Conservation (phyloP, 2,888 invertebrate species). For the Cryptocheilus praepositus region DNA sequence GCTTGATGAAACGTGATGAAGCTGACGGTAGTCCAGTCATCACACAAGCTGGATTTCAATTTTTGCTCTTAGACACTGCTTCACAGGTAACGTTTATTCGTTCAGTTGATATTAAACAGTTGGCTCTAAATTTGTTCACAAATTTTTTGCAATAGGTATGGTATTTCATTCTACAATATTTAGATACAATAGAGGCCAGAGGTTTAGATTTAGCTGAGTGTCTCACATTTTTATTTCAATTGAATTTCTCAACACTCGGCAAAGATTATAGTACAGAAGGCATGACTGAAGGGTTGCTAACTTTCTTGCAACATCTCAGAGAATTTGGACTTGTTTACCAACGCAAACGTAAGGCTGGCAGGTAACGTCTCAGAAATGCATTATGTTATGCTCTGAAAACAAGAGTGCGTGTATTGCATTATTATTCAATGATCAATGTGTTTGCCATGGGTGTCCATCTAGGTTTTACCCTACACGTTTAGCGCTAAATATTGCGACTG, state of each 20-base stretch:
- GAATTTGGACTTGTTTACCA: constrained; percentile 99
- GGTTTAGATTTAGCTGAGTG: constrained; percentile 93
- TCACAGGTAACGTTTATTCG: constrained; percentile 82
- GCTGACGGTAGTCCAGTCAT: constrained; percentile 90
- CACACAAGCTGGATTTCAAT: constrained; percentile 97
- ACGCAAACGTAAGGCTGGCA: constrained; percentile 80
- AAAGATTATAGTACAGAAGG: constrained; percentile 98
- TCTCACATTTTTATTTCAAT: constrained; percentile 95
- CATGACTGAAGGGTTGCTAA: constrained; percentile 89
- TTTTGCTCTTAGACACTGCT: constrained; percentile 93
- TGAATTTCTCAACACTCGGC: constrained; percentile 95
- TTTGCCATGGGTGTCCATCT: constrained; percentile 30
- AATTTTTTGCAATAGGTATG: constrained; percentile 80
- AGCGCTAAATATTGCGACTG: constrained; percentile 89
- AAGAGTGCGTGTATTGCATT: constrained; percentile 8
- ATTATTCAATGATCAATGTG: background rate
- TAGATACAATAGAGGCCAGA: constrained; percentile 92
- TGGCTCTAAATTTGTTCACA: constrained; percentile 8
- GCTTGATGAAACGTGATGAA: constrained; percentile 92
- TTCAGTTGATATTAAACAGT: constrained; percentile 4
- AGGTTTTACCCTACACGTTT: constrained; percentile 96
- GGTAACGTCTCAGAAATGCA: constrained; percentile 75
- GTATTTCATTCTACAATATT: constrained; percentile 97
- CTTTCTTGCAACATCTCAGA: constrained; percentile 95
- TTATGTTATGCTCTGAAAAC: constrained; percentile 7